These are phyloP conservation scores for Montipora capitata DNA, from an alignment of 92 coral and sea anemone species.

Conservation along the genomic window DNA sequence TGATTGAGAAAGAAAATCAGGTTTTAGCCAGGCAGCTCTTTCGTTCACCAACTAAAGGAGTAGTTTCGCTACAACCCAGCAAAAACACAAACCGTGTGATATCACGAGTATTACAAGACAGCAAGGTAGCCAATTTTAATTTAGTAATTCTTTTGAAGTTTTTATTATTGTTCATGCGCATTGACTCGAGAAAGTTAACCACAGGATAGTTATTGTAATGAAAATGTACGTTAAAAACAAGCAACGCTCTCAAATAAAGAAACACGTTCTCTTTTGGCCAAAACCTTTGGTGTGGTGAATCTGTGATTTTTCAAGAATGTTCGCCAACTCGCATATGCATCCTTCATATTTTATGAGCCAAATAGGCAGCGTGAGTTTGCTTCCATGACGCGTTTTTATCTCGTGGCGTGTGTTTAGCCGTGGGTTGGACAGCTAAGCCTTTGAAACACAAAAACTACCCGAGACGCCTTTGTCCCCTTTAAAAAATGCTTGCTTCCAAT, in stretches of 20 bases:
- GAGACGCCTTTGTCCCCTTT: conserved; percentile 36
- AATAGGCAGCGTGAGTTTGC: neutral
- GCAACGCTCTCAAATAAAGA: neutral
- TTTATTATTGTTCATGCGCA: conserved; percentile 26
- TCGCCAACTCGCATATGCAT: conserved; percentile 1
- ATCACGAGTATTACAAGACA: too few species aligned
- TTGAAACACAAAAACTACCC: conserved; percentile 54
- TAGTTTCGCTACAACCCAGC: neutral
- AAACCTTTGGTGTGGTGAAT: neutral
- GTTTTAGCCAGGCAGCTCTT: too few species aligned
- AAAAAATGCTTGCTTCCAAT: conserved; percentile 22
- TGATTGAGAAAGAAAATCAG: neutral
- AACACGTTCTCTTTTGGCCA: neutral
- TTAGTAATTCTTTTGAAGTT: conserved; percentile 36
- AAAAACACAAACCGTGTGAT: neutral
- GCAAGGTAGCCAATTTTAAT: neutral
- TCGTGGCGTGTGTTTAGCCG: conserved; percentile 35
- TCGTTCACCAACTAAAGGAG: neutral
- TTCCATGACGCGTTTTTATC: conserved; percentile 12
- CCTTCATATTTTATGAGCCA: conserved; percentile 46
- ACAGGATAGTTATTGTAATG: conserved; percentile 28
- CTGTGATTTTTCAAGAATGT: conserved; percentile 2
- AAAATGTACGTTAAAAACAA: neutral
- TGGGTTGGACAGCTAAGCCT: conserved; percentile 27
- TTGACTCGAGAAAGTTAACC: conserved; percentile 19